Base-by-base conservation (phyloP, 2,797 vertebrate genomes). In the Alca torda region DNA sequence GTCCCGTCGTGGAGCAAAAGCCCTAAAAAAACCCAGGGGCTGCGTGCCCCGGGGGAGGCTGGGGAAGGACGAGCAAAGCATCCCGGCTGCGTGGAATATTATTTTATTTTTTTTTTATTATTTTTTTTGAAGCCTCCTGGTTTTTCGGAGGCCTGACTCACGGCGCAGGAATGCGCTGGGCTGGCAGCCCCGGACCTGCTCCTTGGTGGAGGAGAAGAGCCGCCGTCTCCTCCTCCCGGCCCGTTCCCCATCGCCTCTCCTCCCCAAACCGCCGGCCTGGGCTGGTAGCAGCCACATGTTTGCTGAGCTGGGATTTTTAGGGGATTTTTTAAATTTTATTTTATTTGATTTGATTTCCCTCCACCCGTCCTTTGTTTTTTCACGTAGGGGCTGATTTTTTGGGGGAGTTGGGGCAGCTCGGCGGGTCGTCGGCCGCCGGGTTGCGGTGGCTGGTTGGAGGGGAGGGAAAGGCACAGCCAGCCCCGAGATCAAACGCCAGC, bases 131-230 rank as follows among this genome's bases (percentile, higher is more conserved):
- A 96, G 87, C 74, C 94, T 93, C 87, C 91, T 95, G 93, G 87
- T 95, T 95, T 95, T 92, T 90, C 0, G 23, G 92, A 75, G 89
- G 82, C 69, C 91, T 97, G 96, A 96, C 87, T 96, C 96, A 96
- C 39, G 1, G 87, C 1, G 1, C 59, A 96, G 94, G 94, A 96
- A 96, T 96, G 96, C 43, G 7, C 77, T 89, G 95, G 96, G 95
- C 91, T 96, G 96, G 94, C 94, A 96, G 90, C 91, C 94, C 91
- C 20, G n/a, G 92, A 89, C 92, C 89, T 94, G 91, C 95, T 96
- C 72, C 91, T 92, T 21, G 26, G 59, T 37, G 7, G 80, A 74
- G 63, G 70, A 77, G 84, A 92, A 95, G 54, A 89, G 84, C 87
- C 77, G 80, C 85, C 2, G 41, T 82, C 84, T 83, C 70, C 85